Percentiles rank a stretch among this genome's conserved stretches.
Conservation (phyloP, 2,888 invertebrate genomes). For the Amblyjoppa fuscipennis region DNA sequence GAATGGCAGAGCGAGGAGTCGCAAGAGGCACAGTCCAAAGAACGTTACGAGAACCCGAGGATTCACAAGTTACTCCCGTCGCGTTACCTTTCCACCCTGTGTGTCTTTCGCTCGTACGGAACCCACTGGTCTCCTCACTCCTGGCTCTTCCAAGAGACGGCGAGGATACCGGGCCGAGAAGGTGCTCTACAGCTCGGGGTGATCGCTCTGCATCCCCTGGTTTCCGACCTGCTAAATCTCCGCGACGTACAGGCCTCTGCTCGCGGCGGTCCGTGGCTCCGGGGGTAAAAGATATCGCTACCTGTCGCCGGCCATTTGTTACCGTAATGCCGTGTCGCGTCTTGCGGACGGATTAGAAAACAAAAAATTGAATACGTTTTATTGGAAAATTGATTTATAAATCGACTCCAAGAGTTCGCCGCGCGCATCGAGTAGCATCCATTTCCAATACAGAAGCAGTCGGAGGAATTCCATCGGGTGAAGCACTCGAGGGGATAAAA, state of each 20-base stretch:
- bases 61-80: slow-evolving; percentile 77
- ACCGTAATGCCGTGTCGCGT: neutral
- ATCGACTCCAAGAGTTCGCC: neutral
- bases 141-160: slow-evolving; percentile 21
- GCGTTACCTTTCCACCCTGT: slow-evolving; percentile 50
- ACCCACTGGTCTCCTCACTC: slow-evolving; percentile 70
- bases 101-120: slow-evolving; percentile 53
- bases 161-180: slow-evolving; percentile 19
- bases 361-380: neutral
- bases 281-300: slow-evolving; percentile 29
- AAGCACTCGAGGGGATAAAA: slow-evolving; percentile 7
- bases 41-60: slow-evolving; percentile 77
- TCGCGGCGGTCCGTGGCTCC: neutral
- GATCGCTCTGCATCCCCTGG: slow-evolving; percentile 67
- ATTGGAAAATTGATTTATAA: neutral
- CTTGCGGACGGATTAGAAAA: neutral
- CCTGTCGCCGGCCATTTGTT: slow-evolving; percentile 14
- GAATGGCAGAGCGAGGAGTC: slow-evolving; percentile 60
- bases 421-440: neutral
- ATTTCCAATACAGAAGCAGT: slow-evolving; percentile 14
- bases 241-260: slow-evolving; percentile 2
- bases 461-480: neutral
- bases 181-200: slow-evolving; percentile 42
- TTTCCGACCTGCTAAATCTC: slow-evolving; percentile 71
- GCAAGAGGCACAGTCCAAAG: slow-evolving; percentile 48